Conservation (phyloP, 2,888 invertebrate species). For the Cantharis nigra region DNA sequence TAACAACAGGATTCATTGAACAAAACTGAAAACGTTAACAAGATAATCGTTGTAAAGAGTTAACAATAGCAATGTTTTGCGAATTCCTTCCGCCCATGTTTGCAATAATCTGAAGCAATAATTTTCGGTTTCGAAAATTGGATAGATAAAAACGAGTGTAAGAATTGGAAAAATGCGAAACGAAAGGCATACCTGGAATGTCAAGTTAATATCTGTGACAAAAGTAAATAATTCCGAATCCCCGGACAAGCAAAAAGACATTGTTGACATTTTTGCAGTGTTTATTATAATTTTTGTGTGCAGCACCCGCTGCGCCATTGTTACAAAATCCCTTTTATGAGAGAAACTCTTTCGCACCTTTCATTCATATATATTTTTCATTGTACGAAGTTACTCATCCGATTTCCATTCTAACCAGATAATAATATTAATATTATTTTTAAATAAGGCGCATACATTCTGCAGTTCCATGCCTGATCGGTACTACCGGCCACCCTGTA, state of each 20-base stretch:
- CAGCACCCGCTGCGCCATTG: constrained; percentile 20
- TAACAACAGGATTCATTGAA: too few species aligned
- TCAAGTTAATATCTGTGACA: constrained; percentile 26
- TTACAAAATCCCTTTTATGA: constrained; percentile 17
- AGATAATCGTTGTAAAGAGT: neutral
- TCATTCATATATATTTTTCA: constrained; percentile 17
- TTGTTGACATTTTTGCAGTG: constrained; percentile 27
- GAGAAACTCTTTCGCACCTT: constrained; percentile 24
- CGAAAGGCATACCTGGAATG: constrained; percentile 13
- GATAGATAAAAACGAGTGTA: neutral
- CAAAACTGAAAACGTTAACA: neutral
- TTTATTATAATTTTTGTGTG: constrained; percentile 21
- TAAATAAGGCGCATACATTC: neutral
- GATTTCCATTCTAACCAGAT: constrained; percentile 9
- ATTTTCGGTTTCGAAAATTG: neutral
- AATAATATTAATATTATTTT: constrained; percentile 16
- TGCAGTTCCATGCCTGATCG: neutral
- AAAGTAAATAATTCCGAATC: constrained; percentile 17
- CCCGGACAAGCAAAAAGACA: constrained; percentile 1
- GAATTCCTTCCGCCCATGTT: neutral
- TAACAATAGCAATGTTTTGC: neutral
- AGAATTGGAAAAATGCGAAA: constrained; percentile 6
- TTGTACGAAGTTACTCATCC: constrained; percentile 15
- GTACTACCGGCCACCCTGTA: neutral
- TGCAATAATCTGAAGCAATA: too few species aligned